Evolutionary conservation across 92 coral and sea anemone species (phyloP).

Genomic region (Meandrina meandrites): DNA sequence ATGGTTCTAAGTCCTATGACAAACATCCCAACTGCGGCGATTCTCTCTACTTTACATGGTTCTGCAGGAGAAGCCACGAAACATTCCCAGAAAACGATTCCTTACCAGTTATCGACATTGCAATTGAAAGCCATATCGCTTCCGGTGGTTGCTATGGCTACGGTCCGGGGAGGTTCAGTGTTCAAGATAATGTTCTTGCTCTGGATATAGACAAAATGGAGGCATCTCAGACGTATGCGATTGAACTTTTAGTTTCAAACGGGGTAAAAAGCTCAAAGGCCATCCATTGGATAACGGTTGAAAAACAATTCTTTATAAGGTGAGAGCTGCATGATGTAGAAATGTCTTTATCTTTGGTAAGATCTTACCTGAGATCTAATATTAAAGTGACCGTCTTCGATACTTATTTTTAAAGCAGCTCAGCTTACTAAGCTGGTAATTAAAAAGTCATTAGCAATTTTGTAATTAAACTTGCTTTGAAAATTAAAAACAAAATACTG

Average conservation of each 20-base stretch:
- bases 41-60: conserved; percentile 29
- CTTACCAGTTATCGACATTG: conserved; percentile 3
- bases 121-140: background rate
- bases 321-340: background rate
- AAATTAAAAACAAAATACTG: too few relatives aligned
- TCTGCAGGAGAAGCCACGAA: conserved; percentile 46
- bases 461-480: too few relatives aligned
- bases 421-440: too few relatives aligned
- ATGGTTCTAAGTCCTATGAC: conserved; percentile 9
- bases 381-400: too few relatives aligned
- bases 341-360: too few relatives aligned
- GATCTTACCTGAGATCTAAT: too few relatives aligned
- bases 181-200: background rate
- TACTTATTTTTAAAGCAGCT: too few relatives aligned
- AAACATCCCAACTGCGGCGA: too few relatives aligned
- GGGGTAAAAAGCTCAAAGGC: background rate
- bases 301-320: background rate
- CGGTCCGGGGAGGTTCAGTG: conserved; percentile 53
- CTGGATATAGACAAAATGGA: conserved; percentile 30
- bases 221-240: background rate
- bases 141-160: conserved; percentile 54
- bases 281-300: background rate
- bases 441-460: too few relatives aligned
- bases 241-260: conserved; percentile 4
- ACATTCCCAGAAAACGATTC: background rate